Evolutionary conservation across 2,113 vertebrate species (phyloP), one percentile per base, ranked within the genome.

Genomic region (Macquaria ambigua): DNA sequence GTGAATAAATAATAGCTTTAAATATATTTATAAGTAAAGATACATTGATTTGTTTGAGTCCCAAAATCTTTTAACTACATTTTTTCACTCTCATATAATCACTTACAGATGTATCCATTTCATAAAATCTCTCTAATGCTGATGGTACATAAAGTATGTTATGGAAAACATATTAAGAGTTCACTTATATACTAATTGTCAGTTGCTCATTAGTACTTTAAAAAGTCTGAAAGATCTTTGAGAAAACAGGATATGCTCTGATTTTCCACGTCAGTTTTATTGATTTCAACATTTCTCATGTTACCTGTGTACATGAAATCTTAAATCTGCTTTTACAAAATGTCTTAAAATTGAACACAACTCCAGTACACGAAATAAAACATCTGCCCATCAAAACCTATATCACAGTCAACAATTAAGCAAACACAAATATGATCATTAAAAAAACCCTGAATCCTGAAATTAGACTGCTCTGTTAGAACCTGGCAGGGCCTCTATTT

Each of bases 401-500:
- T n/a, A 48, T 41, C 41, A 8, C 20, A 23, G 8, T n/a, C 31
- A 15, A 61, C 61, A 52, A 43, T 48, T 15, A 10, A 31, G 52
- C 15, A 53, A 2, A 56, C 53, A 64, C 53, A 61, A 15, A 55
- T 3, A 43, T 46, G 9, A 31, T 64, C 2, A 31, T 64, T 25
- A 71, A 67, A 83, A 79, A 61, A 43, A 77, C 28, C 37, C 69
- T 66, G 48, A 74, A 83, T 74, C 68, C 31, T 76, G 64, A 82
- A 89, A 82, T 75, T 37, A 80, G 79, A 68, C 55, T 14, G 75
- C 52, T 82, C 71, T 3, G 21, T 58, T 20, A 75, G 74, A 67
- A 70, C 16, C 43, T 50, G 3, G 70, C 69, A 77, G 37, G 28
- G 31, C 9, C 18, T 71, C 74, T 89, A 90, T 84, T 89, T 83